phyloP scores from a whole-genome alignment of 1,140 invertebrate species.

The Neodiprion lecontei region DNA sequence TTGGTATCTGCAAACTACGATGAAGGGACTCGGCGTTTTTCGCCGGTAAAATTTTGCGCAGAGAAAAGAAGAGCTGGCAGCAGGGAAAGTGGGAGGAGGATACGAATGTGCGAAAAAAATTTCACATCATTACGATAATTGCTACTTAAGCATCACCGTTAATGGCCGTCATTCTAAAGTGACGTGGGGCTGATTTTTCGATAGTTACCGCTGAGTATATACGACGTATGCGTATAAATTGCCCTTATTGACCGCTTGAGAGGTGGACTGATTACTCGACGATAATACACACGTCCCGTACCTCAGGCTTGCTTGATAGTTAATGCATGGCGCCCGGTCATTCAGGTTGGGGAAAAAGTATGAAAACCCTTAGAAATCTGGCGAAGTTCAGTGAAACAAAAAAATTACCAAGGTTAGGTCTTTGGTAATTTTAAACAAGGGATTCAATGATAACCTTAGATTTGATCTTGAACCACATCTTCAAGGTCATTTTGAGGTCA shows the following conservation, averaged over 20 bases:
- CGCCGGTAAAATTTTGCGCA: not conserved
- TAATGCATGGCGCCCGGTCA: too few relatives aligned
- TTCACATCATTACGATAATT: conserved; percentile 2
- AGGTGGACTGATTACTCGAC: not conserved
- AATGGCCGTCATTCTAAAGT: not conserved
- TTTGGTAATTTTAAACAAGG: too few relatives aligned
- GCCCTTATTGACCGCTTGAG: not conserved
- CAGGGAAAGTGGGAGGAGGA: not conserved
- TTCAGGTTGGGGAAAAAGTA: too few relatives aligned
- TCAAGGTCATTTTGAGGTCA: too few relatives aligned
- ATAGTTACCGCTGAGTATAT: not conserved
- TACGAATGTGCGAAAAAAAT: not conserved
- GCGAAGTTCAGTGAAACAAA: too few relatives aligned
- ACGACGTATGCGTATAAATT: not conserved
- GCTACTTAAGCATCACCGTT: not conserved
- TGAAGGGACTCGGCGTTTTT: too few relatives aligned
- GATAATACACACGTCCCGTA: not conserved
- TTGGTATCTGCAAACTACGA: too few relatives aligned
- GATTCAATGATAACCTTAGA: too few relatives aligned
- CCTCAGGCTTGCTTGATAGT: too few relatives aligned
- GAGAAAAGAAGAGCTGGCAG: not conserved
- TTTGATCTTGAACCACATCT: too few relatives aligned
- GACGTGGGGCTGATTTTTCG: not conserved
- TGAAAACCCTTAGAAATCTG: too few relatives aligned
- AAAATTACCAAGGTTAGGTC: too few relatives aligned